These are phyloP conservation scores for Agapornis roseicollis DNA, from an alignment of 2,113 vertebrate genomes.

Conservation along the genomic window DNA sequence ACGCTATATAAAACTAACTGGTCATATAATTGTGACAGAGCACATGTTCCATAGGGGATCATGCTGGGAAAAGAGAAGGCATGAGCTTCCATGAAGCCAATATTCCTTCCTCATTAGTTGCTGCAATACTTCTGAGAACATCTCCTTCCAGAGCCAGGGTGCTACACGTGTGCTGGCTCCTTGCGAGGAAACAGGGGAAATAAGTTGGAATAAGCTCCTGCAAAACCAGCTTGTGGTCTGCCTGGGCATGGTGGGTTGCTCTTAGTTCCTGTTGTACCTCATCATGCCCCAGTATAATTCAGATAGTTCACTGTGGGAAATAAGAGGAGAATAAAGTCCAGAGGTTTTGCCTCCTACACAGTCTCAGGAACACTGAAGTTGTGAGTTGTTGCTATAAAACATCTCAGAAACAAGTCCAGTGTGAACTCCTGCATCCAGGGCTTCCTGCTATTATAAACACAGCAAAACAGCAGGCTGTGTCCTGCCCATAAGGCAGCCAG, in stretches of 20 bases:
- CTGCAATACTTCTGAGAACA: neutral
- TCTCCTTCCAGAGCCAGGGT: neutral
- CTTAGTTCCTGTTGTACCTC: neutral
- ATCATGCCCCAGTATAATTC: neutral
- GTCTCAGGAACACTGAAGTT: neutral
- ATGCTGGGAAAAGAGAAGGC: conserved; percentile 26
- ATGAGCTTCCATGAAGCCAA: neutral
- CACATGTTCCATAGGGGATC: neutral
- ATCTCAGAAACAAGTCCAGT: neutral
- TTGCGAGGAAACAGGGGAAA: neutral
- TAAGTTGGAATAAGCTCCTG: neutral
- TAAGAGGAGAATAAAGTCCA: neutral
- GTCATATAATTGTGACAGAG: conserved; percentile 3
- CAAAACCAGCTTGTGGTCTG: neutral
- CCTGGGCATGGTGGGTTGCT: neutral
- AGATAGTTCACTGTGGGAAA: neutral
- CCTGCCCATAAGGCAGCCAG: conserved; percentile 64
- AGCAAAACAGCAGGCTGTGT: conserved; percentile 16
- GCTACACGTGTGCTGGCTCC: neutral
- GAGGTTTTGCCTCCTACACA: neutral
- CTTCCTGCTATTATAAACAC: conserved; percentile 7
- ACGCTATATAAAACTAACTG: neutral
- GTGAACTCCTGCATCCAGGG: conserved; percentile 22
- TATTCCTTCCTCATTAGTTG: conserved; percentile 12
- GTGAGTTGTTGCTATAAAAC: neutral